Base-by-base conservation (phyloP, 2,888 invertebrate species). In the Hetaerina titia region DNA sequence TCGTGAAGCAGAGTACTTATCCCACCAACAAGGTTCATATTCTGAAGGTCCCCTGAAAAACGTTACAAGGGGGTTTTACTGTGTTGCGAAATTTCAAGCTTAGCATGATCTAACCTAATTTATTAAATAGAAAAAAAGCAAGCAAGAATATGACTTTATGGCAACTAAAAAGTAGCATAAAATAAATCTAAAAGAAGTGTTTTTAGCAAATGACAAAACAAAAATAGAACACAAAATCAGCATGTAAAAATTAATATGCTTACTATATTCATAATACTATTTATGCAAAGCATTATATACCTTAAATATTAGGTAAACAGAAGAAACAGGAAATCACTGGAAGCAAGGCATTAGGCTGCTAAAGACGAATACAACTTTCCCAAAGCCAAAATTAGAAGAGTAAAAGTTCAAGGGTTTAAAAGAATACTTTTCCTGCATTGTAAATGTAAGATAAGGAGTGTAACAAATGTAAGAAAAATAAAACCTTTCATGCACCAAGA, bases 201-300 rank as follows among this genome's bases (percentile, higher is more conserved):
- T 81, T 31, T 31, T 11, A 81, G 69, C 69, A 22, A 69, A 69
- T 69, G n/a, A 69, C 69, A 69, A 69, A 69, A 69, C 7, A 7
- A 69, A 69, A 90, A 95, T 95, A 95, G 94, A 95, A 95, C 95
- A 95, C 95, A 95, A 95, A 95, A 95, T 96, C 96, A 95, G 95
- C 95, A 95, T 96, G 95, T 95, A 95, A 95, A 96, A 96, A 95
- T 95, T 95, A 95, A 96, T 95, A 95, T 95, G 95, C 95, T 81
- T 8, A 74, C 25, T 0, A 81, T 15, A 81, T 81, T n/a, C 15
- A 81, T 13, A 31, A 17, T 31, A n/a, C 81, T 31, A 81, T 31
- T 81, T 31, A 60, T 60, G 60, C 60, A 13, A 81, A 81, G 22
- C 22, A 69, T 5, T 69, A 22, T 22, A 11, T 31, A 81, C 81